These are phyloP conservation scores for Ictalurus furcatus DNA, from an alignment of 2,113 vertebrate genomes.

Conservation along the genomic window DNA sequence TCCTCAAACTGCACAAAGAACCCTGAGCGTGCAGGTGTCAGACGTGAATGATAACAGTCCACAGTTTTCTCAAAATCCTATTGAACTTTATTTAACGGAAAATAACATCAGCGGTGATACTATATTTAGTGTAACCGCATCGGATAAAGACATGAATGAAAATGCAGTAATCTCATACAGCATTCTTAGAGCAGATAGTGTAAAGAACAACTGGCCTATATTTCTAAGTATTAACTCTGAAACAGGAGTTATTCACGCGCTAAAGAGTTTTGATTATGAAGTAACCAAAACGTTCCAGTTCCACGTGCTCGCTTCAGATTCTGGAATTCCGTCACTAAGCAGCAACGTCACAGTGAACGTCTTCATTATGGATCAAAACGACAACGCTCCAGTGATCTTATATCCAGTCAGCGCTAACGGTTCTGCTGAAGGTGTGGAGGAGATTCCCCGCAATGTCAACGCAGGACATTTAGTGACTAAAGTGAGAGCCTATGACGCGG, in stretches of 20 bases:
- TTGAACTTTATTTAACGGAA: conserved; percentile 66
- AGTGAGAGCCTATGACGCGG: conserved; percentile 59
- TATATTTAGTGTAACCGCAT: conserved; percentile 62
- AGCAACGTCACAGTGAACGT: conserved; percentile 58
- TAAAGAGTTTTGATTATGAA: conserved; percentile 61
- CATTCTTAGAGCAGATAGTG: conserved; percentile 37
- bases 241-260: conserved; percentile 44
- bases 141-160: conserved; percentile 65
- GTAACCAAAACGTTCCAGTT: conserved; percentile 47
- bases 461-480: conserved; percentile 59
- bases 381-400: conserved; percentile 61
- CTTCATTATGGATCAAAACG: conserved; percentile 62
- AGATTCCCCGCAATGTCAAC: conserved; percentile 51
- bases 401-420: conserved; percentile 56
- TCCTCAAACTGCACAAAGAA: conserved; percentile 54
- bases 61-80: conserved; percentile 54
- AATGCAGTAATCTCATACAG: conserved; percentile 65
- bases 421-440: conserved; percentile 51
- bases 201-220: conserved; percentile 3
- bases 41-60: conserved; percentile 67
- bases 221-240: conserved; percentile 65
- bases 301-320: conserved; percentile 55
- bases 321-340: conserved; percentile 58
- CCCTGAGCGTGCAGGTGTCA: conserved; percentile 57
- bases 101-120: conserved; percentile 57